Percentiles rank a stretch among this genome's conserved stretches.
Conservation (phyloP, 1,140 invertebrate genomes). For the Papilio aristodemus region DNA sequence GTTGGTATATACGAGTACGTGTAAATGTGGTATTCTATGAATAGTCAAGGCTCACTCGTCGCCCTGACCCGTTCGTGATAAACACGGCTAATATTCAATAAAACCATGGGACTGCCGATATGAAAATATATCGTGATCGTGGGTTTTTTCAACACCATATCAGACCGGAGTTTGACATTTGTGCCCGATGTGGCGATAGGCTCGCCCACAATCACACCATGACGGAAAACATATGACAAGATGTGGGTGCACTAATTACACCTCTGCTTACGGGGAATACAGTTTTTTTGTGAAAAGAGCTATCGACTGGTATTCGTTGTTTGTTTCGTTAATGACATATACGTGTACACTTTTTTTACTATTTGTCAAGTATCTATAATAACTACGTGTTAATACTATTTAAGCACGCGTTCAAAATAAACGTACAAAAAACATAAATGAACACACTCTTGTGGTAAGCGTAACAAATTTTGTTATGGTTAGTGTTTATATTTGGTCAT, state of each 20-base stretch:
- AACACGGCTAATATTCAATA: neutral
- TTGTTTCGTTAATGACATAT: neutral
- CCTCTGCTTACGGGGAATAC: too few relatives aligned
- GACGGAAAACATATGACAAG: too few relatives aligned
- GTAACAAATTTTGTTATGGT: conserved; percentile 13
- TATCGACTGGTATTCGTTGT: neutral
- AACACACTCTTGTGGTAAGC: too few relatives aligned
- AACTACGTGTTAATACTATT: neutral
- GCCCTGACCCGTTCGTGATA: conserved; percentile 2
- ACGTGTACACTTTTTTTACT: neutral
- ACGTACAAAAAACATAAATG: neutral
- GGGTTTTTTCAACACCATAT: too few relatives aligned
- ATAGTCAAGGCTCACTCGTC: conserved; percentile 2
- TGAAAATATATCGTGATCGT: too few relatives aligned
- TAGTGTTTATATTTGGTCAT: neutral
- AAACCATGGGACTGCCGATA: neutral
- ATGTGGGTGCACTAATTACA: too few relatives aligned
- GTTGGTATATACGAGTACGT: conserved; percentile 1
- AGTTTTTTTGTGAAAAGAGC: neutral
- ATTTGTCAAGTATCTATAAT: neutral
- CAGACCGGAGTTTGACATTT: too few relatives aligned
- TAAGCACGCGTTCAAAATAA: conserved; percentile 5
- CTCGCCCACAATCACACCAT: too few relatives aligned
- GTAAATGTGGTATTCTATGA: neutral
- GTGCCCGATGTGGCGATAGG: too few relatives aligned